Base-by-base conservation (phyloP, 2,797 vertebrate genomes). In the Buceros bicornis region DNA sequence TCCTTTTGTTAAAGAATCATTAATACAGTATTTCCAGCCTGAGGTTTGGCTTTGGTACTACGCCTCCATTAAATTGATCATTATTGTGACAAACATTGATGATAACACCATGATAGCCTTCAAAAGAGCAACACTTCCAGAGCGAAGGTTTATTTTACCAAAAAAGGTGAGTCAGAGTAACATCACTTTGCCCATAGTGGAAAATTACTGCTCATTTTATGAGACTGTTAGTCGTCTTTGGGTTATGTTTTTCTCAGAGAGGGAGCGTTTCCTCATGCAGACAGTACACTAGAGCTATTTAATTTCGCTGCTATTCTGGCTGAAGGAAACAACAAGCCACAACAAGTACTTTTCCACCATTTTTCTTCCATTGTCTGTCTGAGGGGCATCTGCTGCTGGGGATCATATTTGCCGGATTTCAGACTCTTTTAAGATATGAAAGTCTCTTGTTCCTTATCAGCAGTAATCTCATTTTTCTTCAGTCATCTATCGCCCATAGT, bases 381-480 rank as follows among this genome's bases (percentile, higher is more conserved):
- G 73, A 96, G 90, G 86, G 96, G 90, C 87, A 94, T 96, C 83
- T 96, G 92, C 95, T 97, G 74, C 89, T 89, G 37, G 95, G 81
- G 74, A 82, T 94, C 77, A n/a, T 94, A 94, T 96, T 92, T 95
- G 78, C 84, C 91, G 90, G 65, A 93, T 96, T 95, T 96, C 88
- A 89, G 84, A 53, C 72, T 95, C 74, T 95, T 93, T 93, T 91
- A 97, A 93, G 93, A 95, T 95, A 91, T 65, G 67, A 84, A 94
- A 83, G 60, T 93, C 92, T 92, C 80, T 87, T 93, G 57, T 90
- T 93, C 72, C 51, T 96, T 95, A 97, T 91, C 95, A 89, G 54
- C 43, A 65, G 76, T 90, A 97, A 94, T 94, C 95, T 94, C 92
- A 93, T 93, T 95, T 96, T 96, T 94, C 82, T 96, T 92, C 78